These are phyloP conservation scores for Sylvicola fuscatus DNA, from an alignment of 2,888 invertebrate genomes.

Conservation along the genomic window DNA sequence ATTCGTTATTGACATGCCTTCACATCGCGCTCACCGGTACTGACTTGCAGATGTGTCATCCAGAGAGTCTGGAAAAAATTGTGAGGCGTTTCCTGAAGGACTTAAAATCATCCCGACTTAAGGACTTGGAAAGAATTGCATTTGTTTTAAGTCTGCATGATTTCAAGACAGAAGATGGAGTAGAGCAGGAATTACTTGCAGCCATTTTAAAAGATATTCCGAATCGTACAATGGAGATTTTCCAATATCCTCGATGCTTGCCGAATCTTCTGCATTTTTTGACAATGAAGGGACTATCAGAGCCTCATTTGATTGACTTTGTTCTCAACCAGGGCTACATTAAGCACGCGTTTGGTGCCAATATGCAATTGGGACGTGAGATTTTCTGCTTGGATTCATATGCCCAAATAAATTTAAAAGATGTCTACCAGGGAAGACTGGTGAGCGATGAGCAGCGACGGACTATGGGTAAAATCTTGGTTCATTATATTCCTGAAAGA, in stretches of 20 bases:
- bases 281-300: conserved; percentile 31
- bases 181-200: conserved; percentile 27
- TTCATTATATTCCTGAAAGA: conserved; percentile 34
- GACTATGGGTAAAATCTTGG: conserved; percentile 34
- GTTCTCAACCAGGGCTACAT: conserved; percentile 37
- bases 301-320: conserved; percentile 34
- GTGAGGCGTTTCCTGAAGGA: conserved; percentile 29
- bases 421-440: conserved; percentile 30
- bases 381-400: conserved; percentile 39
- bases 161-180: conserved; percentile 28
- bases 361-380: conserved; percentile 30
- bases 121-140: conserved; percentile 53
- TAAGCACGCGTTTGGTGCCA: conserved; percentile 30
- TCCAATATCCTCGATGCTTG: conserved; percentile 35
- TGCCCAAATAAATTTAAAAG: conserved; percentile 20
- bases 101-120: conserved; percentile 33
- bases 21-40: conserved; percentile 45
- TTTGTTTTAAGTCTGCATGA: conserved; percentile 40
- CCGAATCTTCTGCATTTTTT: conserved; percentile 39
- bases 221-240: conserved; percentile 33
- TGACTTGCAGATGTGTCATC: conserved; percentile 27
- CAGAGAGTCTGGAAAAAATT: conserved; percentile 27
- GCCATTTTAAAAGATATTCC: conserved; percentile 29
- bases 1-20: conserved; percentile 38
- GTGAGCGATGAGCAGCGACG: conserved; percentile 28